A percentile compares a stretch with the other conserved stretches of the same genome.
Evolutionary conservation across 1,140 invertebrate genomes (phyloP).

Genomic region (Nephotettix cincticeps): DNA sequence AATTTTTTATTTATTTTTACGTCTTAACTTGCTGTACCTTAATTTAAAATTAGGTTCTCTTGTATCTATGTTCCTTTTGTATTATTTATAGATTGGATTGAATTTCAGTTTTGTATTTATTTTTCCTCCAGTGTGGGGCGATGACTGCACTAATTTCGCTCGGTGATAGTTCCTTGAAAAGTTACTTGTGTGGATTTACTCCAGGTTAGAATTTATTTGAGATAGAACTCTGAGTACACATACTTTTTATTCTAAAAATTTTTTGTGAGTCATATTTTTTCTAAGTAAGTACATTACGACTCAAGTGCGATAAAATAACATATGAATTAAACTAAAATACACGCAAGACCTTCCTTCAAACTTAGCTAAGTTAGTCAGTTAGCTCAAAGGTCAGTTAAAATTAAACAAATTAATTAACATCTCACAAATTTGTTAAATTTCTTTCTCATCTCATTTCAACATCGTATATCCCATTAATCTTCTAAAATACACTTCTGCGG

Average conservation of each 20-base stretch:
- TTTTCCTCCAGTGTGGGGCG: background rate
- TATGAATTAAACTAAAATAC: too few relatives aligned
- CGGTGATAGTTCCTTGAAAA: background rate
- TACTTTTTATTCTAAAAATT: background rate
- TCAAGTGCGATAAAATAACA: too few relatives aligned
- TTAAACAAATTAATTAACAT: too few relatives aligned
- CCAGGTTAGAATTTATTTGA: background rate
- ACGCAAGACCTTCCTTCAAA: too few relatives aligned
- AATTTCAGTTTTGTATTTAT: slow-evolving; percentile 11
- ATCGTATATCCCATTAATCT: too few relatives aligned
- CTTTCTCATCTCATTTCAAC: too few relatives aligned
- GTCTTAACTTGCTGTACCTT: slow-evolving; percentile 16
- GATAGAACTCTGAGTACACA: background rate
- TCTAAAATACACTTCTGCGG: too few relatives aligned
- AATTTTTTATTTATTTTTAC: background rate
- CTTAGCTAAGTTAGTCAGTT: too few relatives aligned
- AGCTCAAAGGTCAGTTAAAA: too few relatives aligned
- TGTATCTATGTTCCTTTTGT: slow-evolving; percentile 16
- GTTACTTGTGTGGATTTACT: background rate
- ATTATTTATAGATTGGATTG: slow-evolving; percentile 20
- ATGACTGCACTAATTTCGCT: background rate
- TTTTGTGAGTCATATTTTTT: background rate
- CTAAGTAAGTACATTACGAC: background rate
- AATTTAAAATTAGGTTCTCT: slow-evolving; percentile 5
- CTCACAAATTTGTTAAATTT: too few relatives aligned